Percentiles rank a stretch among this genome's conserved stretches.
Conservation (phyloP, 2,888 invertebrate species). For the Pseudoips prasinana region DNA sequence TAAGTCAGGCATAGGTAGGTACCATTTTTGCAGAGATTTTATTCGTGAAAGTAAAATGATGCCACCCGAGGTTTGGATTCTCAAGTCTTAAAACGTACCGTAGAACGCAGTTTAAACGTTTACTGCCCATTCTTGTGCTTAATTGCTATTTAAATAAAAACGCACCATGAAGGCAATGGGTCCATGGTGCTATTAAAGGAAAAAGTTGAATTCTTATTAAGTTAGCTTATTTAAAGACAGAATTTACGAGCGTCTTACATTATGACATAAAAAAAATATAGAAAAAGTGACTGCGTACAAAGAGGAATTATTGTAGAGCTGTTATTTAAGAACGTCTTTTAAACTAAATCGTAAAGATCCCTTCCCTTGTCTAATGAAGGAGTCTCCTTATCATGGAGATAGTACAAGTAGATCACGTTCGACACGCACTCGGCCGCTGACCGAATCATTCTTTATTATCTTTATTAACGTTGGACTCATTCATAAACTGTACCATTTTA, state of each 20-base stretch:
- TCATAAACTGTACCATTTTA: slow-evolving; percentile 58
- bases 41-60: slow-evolving; percentile 57
- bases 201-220: slow-evolving; percentile 52
- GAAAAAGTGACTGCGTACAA: slow-evolving; percentile 26
- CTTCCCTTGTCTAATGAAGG: slow-evolving; percentile 48
- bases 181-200: slow-evolving; percentile 49
- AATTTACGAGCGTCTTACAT: slow-evolving; percentile 42
- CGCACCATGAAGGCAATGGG: slow-evolving; percentile 68
- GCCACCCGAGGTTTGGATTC: slow-evolving; percentile 51
- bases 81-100: slow-evolving; percentile 60
- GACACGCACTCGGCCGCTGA: slow-evolving; percentile 57
- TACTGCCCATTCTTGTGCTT: slow-evolving; percentile 78
- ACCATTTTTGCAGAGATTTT: slow-evolving; percentile 33
- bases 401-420: slow-evolving; percentile 62
- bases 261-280: slow-evolving; percentile 40
- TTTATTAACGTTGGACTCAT: slow-evolving; percentile 60
- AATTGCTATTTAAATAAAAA: slow-evolving; percentile 80
- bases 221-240: slow-evolving; percentile 49
- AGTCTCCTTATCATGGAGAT: slow-evolving; percentile 67
- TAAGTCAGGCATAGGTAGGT: no score
- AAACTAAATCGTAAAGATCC: no score
- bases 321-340: no score
- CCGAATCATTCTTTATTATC: slow-evolving; percentile 61
- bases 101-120: slow-evolving; percentile 67
- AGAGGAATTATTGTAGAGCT: no score